phyloP scores from a whole-genome alignment of 2,888 invertebrate genomes.

The Melanostoma mellinum region DNA sequence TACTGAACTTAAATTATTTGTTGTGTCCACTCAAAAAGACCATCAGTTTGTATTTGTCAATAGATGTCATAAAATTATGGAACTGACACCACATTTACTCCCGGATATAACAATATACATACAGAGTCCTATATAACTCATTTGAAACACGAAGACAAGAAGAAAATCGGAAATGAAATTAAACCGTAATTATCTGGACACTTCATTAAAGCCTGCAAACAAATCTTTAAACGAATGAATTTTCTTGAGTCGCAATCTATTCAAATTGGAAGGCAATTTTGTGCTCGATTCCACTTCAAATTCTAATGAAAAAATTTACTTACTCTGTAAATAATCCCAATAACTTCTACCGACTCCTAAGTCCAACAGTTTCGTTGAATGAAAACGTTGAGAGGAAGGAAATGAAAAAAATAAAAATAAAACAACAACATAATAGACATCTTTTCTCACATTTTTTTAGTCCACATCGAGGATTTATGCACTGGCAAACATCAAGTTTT shows the following conservation, averaged over 20 bases:
- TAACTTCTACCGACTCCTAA: slow-evolving; percentile 1
- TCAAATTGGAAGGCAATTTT: not conserved
- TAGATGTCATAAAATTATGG: too few species aligned
- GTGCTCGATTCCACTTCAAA: slow-evolving; percentile 17
- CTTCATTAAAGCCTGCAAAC: too few species aligned
- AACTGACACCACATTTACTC: too few species aligned
- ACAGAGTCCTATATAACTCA: too few species aligned
- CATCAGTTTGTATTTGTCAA: too few species aligned
- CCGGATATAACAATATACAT: too few species aligned
- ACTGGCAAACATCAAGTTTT: slow-evolving; percentile 55
- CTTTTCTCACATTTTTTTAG: slow-evolving; percentile 45
- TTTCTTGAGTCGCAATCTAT: not conserved
- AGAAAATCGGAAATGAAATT: too few species aligned
- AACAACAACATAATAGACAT: slow-evolving; percentile 46
- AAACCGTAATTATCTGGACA: too few species aligned
- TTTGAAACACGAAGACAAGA: too few species aligned
- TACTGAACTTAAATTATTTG: too few species aligned
- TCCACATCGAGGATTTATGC: slow-evolving; percentile 55
- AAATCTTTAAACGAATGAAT: not conserved
- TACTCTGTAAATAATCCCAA: slow-evolving; percentile 4
- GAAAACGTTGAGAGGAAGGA: slow-evolving; percentile 9
- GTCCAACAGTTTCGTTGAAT: slow-evolving; percentile 26
- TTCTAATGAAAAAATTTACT: not conserved
- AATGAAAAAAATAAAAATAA: slow-evolving; percentile 5
- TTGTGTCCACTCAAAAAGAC: too few species aligned